Evolutionary conservation across 1,140 invertebrate genomes (phyloP).

Genomic region (Cydia splendana): DNA sequence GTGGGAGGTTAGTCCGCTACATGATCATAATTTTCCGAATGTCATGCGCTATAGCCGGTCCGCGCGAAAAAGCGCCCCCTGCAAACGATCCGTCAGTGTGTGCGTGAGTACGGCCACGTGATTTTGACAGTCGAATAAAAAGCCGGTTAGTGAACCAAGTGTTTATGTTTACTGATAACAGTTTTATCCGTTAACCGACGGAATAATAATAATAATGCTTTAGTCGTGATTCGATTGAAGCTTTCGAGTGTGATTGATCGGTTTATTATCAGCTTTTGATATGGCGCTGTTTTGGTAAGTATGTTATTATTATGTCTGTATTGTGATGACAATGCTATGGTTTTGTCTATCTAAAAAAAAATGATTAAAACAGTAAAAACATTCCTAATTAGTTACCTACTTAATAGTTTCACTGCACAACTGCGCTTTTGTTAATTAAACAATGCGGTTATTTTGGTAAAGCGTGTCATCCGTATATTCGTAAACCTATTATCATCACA

Average conservation of each 20-base stretch:
- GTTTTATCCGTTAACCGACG: conserved; percentile 34
- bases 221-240: neutral
- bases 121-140: conserved; percentile 68
- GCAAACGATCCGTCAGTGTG: conserved; percentile 48
- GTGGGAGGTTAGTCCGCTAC: conserved; percentile 76
- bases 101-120: conserved; percentile 58
- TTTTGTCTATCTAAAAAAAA: neutral
- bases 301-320: neutral
- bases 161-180: conserved; percentile 53
- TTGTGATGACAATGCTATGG: neutral
- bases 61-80: conserved; percentile 59
- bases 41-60: conserved; percentile 67
- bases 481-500: conserved; percentile 66
- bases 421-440: conserved; percentile 4
- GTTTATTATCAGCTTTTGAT: conserved; percentile 19
- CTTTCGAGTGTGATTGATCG: neutral
- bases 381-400: neutral
- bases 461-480: conserved; percentile 39
- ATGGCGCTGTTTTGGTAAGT: conserved; percentile 29
- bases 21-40: conserved; percentile 67
- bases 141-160: conserved; percentile 59
- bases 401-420: neutral
- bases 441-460: conserved; percentile 9
- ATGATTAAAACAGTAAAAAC: neutral
- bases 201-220: neutral